Conservation (phyloP, 2,113 vertebrate genomes). For the Strigops habroptila region DNA sequence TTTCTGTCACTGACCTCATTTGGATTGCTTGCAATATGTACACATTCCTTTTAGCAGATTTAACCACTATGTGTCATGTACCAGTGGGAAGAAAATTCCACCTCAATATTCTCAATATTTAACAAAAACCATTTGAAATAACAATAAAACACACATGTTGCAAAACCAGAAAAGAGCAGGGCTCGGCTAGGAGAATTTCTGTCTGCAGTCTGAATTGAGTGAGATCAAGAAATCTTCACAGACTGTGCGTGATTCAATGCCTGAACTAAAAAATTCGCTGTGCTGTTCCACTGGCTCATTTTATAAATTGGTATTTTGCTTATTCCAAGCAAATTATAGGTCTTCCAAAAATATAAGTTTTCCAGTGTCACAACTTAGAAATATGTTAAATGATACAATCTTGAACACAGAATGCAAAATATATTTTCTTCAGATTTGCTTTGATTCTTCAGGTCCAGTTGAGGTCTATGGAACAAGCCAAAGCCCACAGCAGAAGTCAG, state of each 20-base stretch:
- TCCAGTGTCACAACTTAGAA: not conserved
- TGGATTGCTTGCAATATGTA: not conserved
- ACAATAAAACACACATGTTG: not conserved
- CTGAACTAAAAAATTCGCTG: not conserved
- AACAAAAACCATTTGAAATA: not conserved
- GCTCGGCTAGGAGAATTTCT: not conserved
- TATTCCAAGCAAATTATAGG: not conserved
- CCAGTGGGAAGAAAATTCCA: not conserved
- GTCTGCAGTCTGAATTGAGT: not conserved
- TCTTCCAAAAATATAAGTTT: not conserved
- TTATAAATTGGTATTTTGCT: not conserved
- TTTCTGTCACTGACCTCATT: not conserved
- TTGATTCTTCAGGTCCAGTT: not conserved
- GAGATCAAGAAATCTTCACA: not conserved
- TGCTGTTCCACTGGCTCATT: not conserved
- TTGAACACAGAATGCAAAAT: rapidly evolving
- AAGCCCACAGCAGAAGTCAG: not conserved
- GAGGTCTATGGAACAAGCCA: not conserved
- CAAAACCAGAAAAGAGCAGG: not conserved
- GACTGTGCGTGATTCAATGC: not conserved
- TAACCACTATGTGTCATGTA: not conserved
- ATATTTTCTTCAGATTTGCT: not conserved
- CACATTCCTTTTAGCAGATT: not conserved
- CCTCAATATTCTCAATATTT: not conserved
- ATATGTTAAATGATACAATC: not conserved